phyloP scores from a whole-genome alignment of 53 echinoderm and acorn worm species.

The Crossaster papposus region DNA sequence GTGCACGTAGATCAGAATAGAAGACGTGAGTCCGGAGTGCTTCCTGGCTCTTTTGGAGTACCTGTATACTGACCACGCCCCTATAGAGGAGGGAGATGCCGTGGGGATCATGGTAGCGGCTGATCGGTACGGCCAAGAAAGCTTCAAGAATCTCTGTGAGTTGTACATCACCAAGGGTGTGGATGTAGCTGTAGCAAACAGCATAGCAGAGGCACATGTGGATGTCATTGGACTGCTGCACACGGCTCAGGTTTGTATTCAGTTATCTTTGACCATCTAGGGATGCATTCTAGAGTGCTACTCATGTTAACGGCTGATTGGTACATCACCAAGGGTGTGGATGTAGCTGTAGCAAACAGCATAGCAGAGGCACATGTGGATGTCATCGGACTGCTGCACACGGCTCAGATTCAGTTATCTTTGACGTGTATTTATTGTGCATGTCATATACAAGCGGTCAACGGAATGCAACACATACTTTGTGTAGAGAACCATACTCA shows the following conservation, averaged over 20 bases:
- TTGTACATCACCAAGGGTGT: slow-evolving; percentile 90
- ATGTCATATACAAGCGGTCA: no score
- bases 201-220: slow-evolving; percentile 82
- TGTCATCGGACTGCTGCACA: slow-evolving; percentile 70
- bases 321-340: slow-evolving; percentile 87
- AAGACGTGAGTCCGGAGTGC: slow-evolving; percentile 68
- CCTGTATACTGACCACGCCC: slow-evolving; percentile 83
- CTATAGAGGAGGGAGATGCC: slow-evolving; percentile 77
- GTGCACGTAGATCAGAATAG: slow-evolving; percentile 68
- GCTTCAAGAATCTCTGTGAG: slow-evolving; percentile 84
- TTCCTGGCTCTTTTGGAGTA: slow-evolving; percentile 81
- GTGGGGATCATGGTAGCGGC: slow-evolving; percentile 67
- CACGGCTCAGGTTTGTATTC: slow-evolving; percentile 78
- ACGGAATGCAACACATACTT: no score
- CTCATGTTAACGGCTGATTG: slow-evolving; percentile 64
- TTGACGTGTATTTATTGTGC: no score
- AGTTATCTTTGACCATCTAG: neutral
- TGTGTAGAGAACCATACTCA: no score
- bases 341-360: slow-evolving; percentile 39
- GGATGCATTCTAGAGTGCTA: no score
- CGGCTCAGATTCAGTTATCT: slow-evolving; percentile 42
- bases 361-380: slow-evolving; percentile 79
- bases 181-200: slow-evolving; percentile 55
- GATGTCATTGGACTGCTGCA: slow-evolving; percentile 75
- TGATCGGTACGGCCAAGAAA: slow-evolving; percentile 70